Evolutionary conservation across 1,140 invertebrate genomes (phyloP), one percentile per base, ranked within the genome.

Genomic region (Leguminivora glycinivorella): DNA sequence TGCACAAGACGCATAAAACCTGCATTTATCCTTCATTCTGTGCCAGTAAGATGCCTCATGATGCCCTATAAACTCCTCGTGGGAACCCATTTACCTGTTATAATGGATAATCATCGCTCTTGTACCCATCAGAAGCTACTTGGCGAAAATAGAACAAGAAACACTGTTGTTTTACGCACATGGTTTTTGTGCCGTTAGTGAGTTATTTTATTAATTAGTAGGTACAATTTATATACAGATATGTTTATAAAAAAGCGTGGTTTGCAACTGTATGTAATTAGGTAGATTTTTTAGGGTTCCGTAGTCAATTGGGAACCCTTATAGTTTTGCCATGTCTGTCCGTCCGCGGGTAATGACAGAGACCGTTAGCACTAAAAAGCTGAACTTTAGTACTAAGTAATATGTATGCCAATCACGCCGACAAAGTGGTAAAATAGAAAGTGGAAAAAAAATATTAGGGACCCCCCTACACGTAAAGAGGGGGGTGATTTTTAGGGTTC

Each of bases 11-110:
- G 58, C 6, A 22, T 17, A 29, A 63, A 63, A 63, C 24, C 58
- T 10, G 26, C n/a, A 63, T 7, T 63, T 63, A 63, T 31, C 56
- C 58, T n/a, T 63, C 58, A 17, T 63, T 34, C 26, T 22, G 19
- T 22, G 47, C 19, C 10, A 63, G 58, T 29, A 6, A n/a, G n/a
- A 29, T 29, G 58, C 26, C 31, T 17, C 25, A 60, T n/a, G n/a
- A n/a, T 63, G 58, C 4, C 58, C 58, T 63, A 63, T 63, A 63
- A 63, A 63, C 17, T 63, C 58, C 58, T 63, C 58, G 58, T 63
- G 58, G 24, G 58, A 63, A 63, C 58, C 26, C 58, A 63, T 63
- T 63, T 29, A 19, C 58, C 26, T 1, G 34, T 63, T 63, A 29
- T 26, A 31, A 26, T 19, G 22, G 58, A 63, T 63, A 63, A 63